Evolutionary conservation across 2,797 vertebrate genomes (phyloP), one percentile per base, ranked within the genome.

Genomic region (Rhinichthys osculus): DNA sequence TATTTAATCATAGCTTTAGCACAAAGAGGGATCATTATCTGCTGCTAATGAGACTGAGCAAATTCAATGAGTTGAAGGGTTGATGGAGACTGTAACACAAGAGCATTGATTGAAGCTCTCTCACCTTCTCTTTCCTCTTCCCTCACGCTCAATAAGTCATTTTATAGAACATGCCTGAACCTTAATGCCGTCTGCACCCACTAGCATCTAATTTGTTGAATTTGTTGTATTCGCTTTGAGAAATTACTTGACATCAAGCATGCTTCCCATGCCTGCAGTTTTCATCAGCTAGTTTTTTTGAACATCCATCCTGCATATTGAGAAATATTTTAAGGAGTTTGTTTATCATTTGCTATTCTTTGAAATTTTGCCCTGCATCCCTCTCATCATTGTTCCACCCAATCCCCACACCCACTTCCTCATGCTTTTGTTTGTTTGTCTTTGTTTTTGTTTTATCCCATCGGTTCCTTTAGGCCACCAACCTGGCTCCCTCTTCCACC

Each of bases 401-500:
- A 62, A n/a, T 72, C 66, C 14, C 64, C 83, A 81, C 85, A 81
- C 87, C 89, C 91, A 88, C 90, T 88, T 70, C 88, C 90, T 91
- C 90, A 87, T 83, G 89, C 91, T 30, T 93, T 95, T 87, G 82
- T 90, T 90, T 90, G 83, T 88, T 85, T 87, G 84, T 89, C 76
- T 85, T 82, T 88, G 74, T 88, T 66, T 85, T 82, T 71, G 95
- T 96, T 94, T 96, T 93, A 95, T 93, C 96, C 95, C 96, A 17
- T 94, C 95, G 71, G 92, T 95, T 96, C 95, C 95, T 97, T 95
- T 96, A 98, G 98, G 96, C 96, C 95, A 94, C 95, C 96, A 96
- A 94, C 96, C 94, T 97, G 96, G 96, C 96, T 97, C 96, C 97
- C 96, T 96, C 97, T 95, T 97, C 97, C 96, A 96, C 95, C 97